A percentile compares a stretch with the other conserved stretches of the same genome.
Evolutionary conservation across 2,888 invertebrate genomes (phyloP).

Genomic region (Drosophila tripunctata): DNA sequence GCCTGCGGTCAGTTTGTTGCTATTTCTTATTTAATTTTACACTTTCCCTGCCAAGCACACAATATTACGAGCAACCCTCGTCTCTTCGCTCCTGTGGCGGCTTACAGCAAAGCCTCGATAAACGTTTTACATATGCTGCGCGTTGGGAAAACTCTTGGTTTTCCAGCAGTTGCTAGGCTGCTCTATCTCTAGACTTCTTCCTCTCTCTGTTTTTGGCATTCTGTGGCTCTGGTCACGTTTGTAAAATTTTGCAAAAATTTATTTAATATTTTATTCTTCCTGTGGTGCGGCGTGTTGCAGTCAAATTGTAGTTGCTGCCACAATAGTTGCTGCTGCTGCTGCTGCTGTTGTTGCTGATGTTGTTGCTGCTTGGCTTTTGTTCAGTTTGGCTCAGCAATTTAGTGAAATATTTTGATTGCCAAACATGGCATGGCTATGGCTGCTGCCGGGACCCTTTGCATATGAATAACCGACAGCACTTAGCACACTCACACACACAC

Average conservation of each 20-base stretch:
- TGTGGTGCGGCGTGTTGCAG: conserved; percentile 46
- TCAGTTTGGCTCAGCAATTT: conserved; percentile 70
- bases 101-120: conserved; percentile 23
- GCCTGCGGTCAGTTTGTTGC: conserved; percentile 71
- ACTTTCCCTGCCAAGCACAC: conserved; percentile 36
- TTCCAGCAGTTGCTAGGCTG: conserved; percentile 1
- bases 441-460: conserved; percentile 67
- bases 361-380: conserved; percentile 53
- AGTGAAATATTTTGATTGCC: conserved; percentile 80
- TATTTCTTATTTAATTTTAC: conserved; percentile 74
- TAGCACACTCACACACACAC: conserved; percentile 54
- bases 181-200: not conserved
- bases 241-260: conserved; percentile 63
- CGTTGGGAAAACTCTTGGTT: not conserved
- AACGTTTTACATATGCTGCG: conserved; percentile 52
- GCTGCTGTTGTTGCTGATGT: conserved; percentile 21
- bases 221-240: conserved; percentile 71
- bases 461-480: conserved; percentile 80
- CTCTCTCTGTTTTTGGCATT: not conserved
- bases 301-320: conserved; percentile 35
- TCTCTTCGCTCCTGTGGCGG: not conserved
- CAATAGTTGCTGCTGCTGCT: conserved; percentile 24
- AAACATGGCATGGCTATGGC: conserved; percentile 61
- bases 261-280: conserved; percentile 72
- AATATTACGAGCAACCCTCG: not conserved